phyloP scores from a whole-genome alignment of 2,888 invertebrate species.

The Drosophila phalerata region DNA sequence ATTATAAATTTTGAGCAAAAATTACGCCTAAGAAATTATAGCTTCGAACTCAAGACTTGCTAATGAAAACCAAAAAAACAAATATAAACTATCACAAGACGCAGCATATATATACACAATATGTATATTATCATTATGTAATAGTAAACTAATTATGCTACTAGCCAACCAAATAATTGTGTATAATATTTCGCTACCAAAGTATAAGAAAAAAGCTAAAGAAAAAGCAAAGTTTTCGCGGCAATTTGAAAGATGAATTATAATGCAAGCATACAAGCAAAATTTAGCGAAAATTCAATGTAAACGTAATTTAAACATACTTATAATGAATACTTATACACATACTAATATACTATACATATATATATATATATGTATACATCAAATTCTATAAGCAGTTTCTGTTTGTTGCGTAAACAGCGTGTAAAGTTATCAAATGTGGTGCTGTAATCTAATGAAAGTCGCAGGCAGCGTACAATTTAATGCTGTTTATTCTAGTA shows the following conservation, averaged over 20 bases:
- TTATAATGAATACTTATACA: constrained; percentile 29
- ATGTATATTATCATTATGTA: constrained; percentile 52
- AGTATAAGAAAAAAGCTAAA: background rate
- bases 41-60: constrained; percentile 78
- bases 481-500: constrained; percentile 48
- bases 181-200: constrained; percentile 74
- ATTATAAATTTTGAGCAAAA: constrained; percentile 42
- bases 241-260: constrained; percentile 3
- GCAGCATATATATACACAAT: constrained; percentile 39
- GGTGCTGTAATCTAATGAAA: constrained; percentile 78
- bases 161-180: constrained; percentile 79
- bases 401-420: constrained; percentile 56
- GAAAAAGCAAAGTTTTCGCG: background rate
- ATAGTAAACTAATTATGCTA: constrained; percentile 69
- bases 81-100: constrained; percentile 18
- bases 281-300: constrained; percentile 67
- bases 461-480: constrained; percentile 45
- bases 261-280: constrained; percentile 18
- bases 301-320: constrained; percentile 62
- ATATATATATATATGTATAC: constrained; percentile 25
- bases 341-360: constrained; percentile 15
- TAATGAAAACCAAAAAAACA: constrained; percentile 41
- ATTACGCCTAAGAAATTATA: constrained; percentile 70
- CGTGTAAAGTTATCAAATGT: constrained; percentile 74
- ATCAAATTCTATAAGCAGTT: constrained; percentile 53